Base-by-base conservation (phyloP, 2,888 invertebrate species). In the Scrobipalpa costella region DNA sequence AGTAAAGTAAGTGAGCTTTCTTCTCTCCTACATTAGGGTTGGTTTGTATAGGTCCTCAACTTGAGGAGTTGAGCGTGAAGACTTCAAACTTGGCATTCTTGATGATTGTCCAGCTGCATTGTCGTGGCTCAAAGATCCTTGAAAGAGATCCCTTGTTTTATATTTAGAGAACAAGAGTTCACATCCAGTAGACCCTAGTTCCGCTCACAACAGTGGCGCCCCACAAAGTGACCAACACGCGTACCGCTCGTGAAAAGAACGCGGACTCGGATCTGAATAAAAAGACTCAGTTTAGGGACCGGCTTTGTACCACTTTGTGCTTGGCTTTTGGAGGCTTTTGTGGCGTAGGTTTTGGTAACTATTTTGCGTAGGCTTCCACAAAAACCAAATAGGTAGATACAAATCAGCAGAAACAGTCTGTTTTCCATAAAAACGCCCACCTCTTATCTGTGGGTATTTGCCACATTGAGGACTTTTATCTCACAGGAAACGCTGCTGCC, bases 171-270 rank as follows among this genome's bases (percentile, higher is more conserved):
- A 15, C 47, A 47, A 8, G 19, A 17, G 15, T 17, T 27, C 75
- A 55, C 70, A 75, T 82, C 81, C 63, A 83, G 81, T 27, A 7
- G 7, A 8, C n/a, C 0, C 8, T 27, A 13, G 34, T n/a, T n/a
- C 47, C 15, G 47, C 17, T 33, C 69, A 75, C 70, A 72, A 73
- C 79, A 78, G 71, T 75, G 74, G 72, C 69, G 70, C 71, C 68
- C 69, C 81, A 83, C 83, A 85, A 87, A 88, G 86, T 88, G 89
- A 87, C 87, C 89, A 81, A 71, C 78, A 82, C 83, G 87, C 77
- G 71, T 76, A 74, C 70, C 80, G 84, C 71, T 73, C 77, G 64
- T 77, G 79, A 86, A 88, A 83, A 73, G 84, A 75, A 67, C 74
- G n/a, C n/a, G n/a, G 74, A 77, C 75, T 61, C 60, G 70, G 73